Evolutionary conservation across 2,888 invertebrate species (phyloP), one percentile per base, ranked within the genome.

Genomic region (Cryptus armator): DNA sequence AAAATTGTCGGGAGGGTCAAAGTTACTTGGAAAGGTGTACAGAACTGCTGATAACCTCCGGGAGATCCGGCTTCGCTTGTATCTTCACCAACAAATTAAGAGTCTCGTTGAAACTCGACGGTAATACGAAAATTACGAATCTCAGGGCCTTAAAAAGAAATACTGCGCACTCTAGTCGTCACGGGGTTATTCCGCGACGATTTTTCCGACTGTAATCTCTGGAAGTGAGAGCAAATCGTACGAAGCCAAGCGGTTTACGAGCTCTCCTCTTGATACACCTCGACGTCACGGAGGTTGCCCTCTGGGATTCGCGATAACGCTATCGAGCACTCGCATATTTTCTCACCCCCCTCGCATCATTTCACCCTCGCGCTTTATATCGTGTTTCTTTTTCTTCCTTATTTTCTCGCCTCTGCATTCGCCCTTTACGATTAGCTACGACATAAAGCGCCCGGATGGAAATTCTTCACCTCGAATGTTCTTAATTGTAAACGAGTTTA

Each of bases 291-390:
- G 44, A 84, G 67, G 77, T 62, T 83, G 72, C 75, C 72, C 64
- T 80, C 83, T 71, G 81, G 72, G 81, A 78, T 81, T 83, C 67
- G 83, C 77, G 83, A 87, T 85, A 86, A 75, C 81, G 81, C 83
- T 87, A 87, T 87, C 87, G 83, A 86, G 68, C 76, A 79, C 72
- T 84, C 81, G 76, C 86, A 86, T 84, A 84, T 80, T 80, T 83
- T 83, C 75, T 56, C 66, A 64, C 74, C 68, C 72, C 62, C 62
- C 51, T 68, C 46, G 10, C 44, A 10, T 56, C 46, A 14, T 19
- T 72, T 83, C 62, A 10, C 56, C 46, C 44, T 62, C 72, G 7
- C 43, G n/a, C 10, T 46, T 16, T 32, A 16, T n/a, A 32, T 24
- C 72, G 37, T 19, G 19, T 59, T 19, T 64, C 53, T 53, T 19